phyloP scores from a whole-genome alignment of 2,797 vertebrate genomes.

The Cossypha caffra region DNA sequence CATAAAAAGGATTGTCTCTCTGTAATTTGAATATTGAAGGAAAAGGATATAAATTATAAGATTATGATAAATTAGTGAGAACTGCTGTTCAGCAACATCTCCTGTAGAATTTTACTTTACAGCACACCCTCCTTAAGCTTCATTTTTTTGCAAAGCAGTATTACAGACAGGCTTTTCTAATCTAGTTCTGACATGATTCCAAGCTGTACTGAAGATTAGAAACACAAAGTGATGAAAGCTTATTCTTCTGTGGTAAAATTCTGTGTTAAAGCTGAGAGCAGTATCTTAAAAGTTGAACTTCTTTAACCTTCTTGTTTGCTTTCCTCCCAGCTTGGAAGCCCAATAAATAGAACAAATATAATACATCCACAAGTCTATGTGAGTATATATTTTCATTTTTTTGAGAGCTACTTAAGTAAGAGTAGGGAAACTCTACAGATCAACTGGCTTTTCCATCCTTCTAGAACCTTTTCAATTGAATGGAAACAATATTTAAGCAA shows the following conservation, averaged over 20 bases:
- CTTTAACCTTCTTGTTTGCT: conserved; percentile 10
- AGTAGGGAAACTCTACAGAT: background rate
- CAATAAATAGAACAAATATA: conserved; percentile 93
- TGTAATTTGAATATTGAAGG: background rate
- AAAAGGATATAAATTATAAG: background rate
- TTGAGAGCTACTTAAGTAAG: background rate
- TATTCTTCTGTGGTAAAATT: background rate
- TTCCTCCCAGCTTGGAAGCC: conserved; percentile 90
- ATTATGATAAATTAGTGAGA: background rate
- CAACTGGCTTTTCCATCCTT: background rate
- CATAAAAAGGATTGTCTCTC: background rate
- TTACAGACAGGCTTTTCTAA: background rate
- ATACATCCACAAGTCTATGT: conserved; percentile 99
- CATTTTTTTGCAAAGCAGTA: background rate
- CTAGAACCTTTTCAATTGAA: background rate
- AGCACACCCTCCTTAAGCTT: background rate
- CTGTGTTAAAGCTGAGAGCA: background rate
- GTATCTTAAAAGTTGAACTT: background rate
- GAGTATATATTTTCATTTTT: conserved; percentile 72
- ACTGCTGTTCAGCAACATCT: background rate
- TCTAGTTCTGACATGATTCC: background rate
- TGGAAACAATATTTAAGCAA: background rate
- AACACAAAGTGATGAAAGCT: background rate
- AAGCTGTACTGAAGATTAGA: background rate
- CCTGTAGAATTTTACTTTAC: background rate